Percentiles rank a stretch among this genome's conserved stretches.
phyloP scores from a whole-genome alignment of 2,113 vertebrate species.

The Symphodus melops region DNA sequence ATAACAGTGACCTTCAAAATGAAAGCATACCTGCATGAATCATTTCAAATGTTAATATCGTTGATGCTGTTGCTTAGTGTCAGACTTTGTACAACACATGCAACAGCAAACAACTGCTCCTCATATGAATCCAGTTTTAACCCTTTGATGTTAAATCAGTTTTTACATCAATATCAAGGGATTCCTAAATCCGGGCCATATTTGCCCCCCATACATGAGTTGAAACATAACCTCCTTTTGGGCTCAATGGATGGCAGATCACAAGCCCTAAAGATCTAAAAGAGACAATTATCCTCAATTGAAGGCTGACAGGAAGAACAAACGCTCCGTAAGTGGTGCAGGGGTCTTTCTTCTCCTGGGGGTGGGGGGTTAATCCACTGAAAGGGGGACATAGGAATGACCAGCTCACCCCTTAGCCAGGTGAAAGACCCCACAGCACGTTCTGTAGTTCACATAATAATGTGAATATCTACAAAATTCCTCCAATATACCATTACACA shows the following conservation, averaged over 20 bases:
- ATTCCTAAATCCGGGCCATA: slow-evolving; percentile 43
- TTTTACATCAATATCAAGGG: slow-evolving; percentile 59
- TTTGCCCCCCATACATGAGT: slow-evolving; percentile 40
- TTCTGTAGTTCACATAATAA: slow-evolving; percentile 44
- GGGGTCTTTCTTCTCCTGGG: slow-evolving; percentile 69
- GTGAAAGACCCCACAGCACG: slow-evolving; percentile 43
- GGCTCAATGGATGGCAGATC: slow-evolving; percentile 84
- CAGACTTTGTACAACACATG: neutral
- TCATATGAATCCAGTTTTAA: slow-evolving; percentile 32
- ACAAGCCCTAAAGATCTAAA: slow-evolving; percentile 81
- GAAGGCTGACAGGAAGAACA: slow-evolving; percentile 82
- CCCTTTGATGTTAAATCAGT: slow-evolving; percentile 45
- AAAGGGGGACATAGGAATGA: slow-evolving; percentile 62
- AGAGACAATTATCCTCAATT: slow-evolving; percentile 87
- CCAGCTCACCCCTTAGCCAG: slow-evolving; percentile 67
- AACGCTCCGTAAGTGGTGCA: slow-evolving; percentile 79
- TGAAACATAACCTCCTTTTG: slow-evolving; percentile 75
- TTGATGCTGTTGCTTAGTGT: neutral
- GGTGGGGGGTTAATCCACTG: slow-evolving; percentile 56
- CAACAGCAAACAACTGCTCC: neutral
- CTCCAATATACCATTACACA: slow-evolving; percentile 12
- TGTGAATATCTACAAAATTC: slow-evolving; percentile 28
- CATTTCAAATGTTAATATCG: neutral
- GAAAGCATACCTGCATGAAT: slow-evolving; percentile 14
- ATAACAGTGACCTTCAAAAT: neutral